Evolutionary conservation across 1,140 invertebrate genomes (phyloP).

Genomic region (Periplaneta americana): DNA sequence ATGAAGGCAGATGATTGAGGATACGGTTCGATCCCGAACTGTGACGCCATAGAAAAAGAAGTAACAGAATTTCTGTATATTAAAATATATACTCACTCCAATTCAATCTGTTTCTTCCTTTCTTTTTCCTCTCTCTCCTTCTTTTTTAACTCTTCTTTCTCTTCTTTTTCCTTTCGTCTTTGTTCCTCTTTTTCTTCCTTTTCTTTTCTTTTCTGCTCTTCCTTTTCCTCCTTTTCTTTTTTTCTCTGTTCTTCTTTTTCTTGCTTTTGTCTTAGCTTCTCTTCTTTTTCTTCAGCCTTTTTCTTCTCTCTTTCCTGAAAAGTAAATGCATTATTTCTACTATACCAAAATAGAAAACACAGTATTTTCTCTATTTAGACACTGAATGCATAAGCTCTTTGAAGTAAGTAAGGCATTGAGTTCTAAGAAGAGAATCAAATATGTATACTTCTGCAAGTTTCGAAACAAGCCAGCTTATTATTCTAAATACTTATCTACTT

Average conservation of each 20-base stretch:
- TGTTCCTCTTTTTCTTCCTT: conserved; percentile 6
- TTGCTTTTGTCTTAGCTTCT: too few species aligned
- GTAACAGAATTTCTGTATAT: neutral
- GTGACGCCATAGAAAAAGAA: too few species aligned
- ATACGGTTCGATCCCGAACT: too few species aligned
- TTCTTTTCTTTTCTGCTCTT: conserved; percentile 5
- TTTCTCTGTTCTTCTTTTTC: neutral
- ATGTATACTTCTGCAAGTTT: too few species aligned
- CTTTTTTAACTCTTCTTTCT: conserved; percentile 13
- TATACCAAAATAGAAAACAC: too few species aligned
- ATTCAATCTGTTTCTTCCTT: conserved; percentile 11
- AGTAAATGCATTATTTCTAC: too few species aligned
- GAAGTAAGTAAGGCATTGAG: too few species aligned
- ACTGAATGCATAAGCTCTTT: too few species aligned
- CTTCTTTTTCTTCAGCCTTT: neutral
- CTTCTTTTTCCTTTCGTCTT: conserved; percentile 12
- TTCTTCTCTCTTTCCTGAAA: neutral
- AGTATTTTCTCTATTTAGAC: too few species aligned
- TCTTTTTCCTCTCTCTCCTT: conserved; percentile 17
- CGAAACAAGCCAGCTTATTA: too few species aligned
- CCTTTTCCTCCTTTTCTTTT: conserved; percentile 3
- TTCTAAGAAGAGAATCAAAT: too few species aligned
- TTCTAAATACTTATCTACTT: too few species aligned
- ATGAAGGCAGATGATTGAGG: neutral
- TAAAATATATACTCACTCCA: conserved; percentile 5